Base-by-base conservation (phyloP, 1,140 invertebrate species). In the Delia radicum region DNA sequence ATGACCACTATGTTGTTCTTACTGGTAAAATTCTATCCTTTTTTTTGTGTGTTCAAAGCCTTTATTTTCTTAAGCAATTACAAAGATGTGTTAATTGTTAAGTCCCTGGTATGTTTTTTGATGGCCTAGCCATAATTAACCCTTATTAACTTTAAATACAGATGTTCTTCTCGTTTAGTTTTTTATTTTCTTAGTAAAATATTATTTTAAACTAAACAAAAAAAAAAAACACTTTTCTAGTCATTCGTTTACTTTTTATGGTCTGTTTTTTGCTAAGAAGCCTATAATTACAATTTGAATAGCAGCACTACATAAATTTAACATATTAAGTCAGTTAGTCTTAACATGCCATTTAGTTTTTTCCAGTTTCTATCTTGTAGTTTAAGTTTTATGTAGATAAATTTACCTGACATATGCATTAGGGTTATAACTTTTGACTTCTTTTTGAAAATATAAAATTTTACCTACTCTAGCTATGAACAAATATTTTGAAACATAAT, bases 321-420 rank as follows among this genome's bases (percentile, higher is more conserved):
- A 21, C 48, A 55, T 55, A 55, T 55, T 55, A 55, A 55, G 48
- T 55, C 48, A 55, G 24, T n/a, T 55, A 21, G 18, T 55, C 48
- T 55, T 55, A 55, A 55, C 48, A 55, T 55, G 48, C 48, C 48
- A 55, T 55, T 55, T 55, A 55, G 18, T n/a, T 55, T 55, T n/a
- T 55, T 55, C 48, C n/a, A n/a, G n/a, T n/a, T n/a, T n/a, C n/a
- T n/a, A n/a, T n/a, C n/a, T n/a, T n/a, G n/a, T n/a, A n/a, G n/a
- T n/a, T n/a, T n/a, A n/a, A n/a, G n/a, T n/a, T n/a, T n/a, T n/a
- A n/a, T n/a, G n/a, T n/a, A n/a, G n/a, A n/a, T n/a, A n/a, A n/a
- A n/a, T n/a, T n/a, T n/a, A n/a, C n/a, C n/a, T n/a, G n/a, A n/a
- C n/a, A n/a, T n/a, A n/a, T n/a, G n/a, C n/a, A n/a, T n/a, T n/a